Evolutionary conservation across 1,140 invertebrate species (phyloP).

Genomic region (Dryas iulia): DNA sequence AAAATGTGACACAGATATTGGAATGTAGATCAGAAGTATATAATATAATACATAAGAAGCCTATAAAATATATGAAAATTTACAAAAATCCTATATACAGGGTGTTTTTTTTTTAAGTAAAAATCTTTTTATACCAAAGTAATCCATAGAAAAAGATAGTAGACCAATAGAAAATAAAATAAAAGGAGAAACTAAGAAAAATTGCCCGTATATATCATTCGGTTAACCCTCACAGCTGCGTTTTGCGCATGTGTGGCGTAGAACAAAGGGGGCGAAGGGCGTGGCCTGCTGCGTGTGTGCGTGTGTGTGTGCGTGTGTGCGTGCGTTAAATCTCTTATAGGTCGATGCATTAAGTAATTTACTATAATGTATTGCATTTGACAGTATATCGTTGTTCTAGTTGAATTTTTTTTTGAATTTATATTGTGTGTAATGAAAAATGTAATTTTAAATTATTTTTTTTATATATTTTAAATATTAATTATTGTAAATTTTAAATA

Average conservation of each 20-base stretch:
- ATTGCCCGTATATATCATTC: constrained; percentile 57
- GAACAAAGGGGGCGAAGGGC: constrained; percentile 59
- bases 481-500: background rate
- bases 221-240: constrained; percentile 46
- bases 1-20: background rate
- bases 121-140: background rate
- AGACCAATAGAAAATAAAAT: constrained; percentile 52
- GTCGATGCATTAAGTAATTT: constrained; percentile 78
- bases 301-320: constrained; percentile 52
- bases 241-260: constrained; percentile 59
- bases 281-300: constrained; percentile 48
- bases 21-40: background rate
- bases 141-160: background rate
- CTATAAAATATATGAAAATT: background rate
- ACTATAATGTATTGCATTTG: constrained; percentile 73
- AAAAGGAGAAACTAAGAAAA: constrained; percentile 65
- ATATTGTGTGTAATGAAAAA: background rate
- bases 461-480: background rate
- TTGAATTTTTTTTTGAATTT: background rate
- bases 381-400: constrained; percentile 29
- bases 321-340: constrained; percentile 76
- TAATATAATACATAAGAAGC: too few relatives aligned
- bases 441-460: background rate
- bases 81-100: background rate
- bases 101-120: background rate